Percentiles rank a stretch among this genome's conserved stretches.
Evolutionary conservation across 2,888 invertebrate species (phyloP).

Genomic region (Listrodromus nycthemerus): DNA sequence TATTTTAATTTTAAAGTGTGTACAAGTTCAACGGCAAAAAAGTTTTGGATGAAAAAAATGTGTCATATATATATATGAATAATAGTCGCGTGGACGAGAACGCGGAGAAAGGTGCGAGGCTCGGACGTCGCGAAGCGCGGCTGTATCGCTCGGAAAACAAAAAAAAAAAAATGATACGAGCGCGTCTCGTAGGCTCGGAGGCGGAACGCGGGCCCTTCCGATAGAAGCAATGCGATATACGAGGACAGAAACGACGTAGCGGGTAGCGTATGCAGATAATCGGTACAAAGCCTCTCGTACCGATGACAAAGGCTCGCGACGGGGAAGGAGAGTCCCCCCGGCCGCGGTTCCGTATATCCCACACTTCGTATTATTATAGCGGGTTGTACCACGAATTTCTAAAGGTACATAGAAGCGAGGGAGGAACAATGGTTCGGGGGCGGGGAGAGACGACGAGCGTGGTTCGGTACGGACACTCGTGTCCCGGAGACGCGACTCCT

Average conservation of each 20-base stretch:
- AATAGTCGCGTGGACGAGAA: constrained; percentile 2
- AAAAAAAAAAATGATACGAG: no score
- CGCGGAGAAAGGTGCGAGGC: constrained; percentile 47
- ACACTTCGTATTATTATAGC: constrained; percentile 74
- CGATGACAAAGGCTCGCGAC: constrained; percentile 75
- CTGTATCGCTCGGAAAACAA: constrained; percentile 14
- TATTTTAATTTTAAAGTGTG: neutral
- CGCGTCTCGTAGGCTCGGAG: no score
- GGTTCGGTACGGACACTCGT: constrained; percentile 7
- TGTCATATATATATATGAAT: neutral
- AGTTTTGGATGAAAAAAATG: no score
- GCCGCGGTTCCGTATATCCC: constrained; percentile 64
- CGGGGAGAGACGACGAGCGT: neutral
- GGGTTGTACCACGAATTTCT: constrained; percentile 69
- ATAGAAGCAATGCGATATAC: neutral
- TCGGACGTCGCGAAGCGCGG: constrained; percentile 57
- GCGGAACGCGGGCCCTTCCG: no score
- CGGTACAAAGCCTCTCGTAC: constrained; percentile 81
- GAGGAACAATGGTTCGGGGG: constrained; percentile 4
- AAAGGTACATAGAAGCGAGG: constrained; percentile 27
- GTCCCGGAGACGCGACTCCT: neutral
- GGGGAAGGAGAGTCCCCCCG: constrained; percentile 70
- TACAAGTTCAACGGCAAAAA: neutral
- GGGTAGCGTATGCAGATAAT: constrained; percentile 80
- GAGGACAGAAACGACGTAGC: constrained; percentile 74